phyloP scores from a whole-genome alignment of 2,113 vertebrate species.

The Sorex fumeus region DNA sequence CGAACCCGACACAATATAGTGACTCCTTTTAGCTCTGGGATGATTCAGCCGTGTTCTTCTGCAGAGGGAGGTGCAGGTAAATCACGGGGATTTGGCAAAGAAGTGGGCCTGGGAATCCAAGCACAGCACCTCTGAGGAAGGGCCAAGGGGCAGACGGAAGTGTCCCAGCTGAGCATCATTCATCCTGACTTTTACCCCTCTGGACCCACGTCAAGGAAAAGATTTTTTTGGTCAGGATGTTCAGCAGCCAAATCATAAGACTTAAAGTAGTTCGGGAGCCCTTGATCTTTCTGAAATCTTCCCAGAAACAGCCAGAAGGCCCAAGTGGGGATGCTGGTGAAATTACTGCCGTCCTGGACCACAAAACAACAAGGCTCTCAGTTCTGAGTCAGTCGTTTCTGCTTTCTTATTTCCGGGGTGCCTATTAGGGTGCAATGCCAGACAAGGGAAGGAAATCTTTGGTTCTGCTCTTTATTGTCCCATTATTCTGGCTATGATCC shows the following conservation, averaged over 20 bases:
- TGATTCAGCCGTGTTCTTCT: background rate
- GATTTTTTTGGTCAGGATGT: constrained; percentile 38
- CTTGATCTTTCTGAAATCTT: background rate
- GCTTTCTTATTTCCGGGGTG: background rate
- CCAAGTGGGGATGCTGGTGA: background rate
- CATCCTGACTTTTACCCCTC: background rate
- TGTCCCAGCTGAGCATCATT: background rate
- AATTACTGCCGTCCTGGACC: background rate
- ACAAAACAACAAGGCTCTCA: background rate
- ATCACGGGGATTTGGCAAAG: background rate
- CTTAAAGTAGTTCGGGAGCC: background rate
- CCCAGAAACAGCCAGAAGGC: constrained; percentile 57
- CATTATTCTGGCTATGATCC: background rate
- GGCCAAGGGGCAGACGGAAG: background rate
- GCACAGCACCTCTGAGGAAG: background rate
- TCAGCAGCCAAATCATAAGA: constrained; percentile 21
- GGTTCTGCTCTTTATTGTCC: constrained; percentile 35
- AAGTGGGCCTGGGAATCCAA: background rate
- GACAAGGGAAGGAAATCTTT: constrained; percentile 16
- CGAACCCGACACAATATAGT: background rate
- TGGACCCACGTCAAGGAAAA: constrained; percentile 15
- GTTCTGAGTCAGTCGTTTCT: background rate
- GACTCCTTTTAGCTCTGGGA: background rate
- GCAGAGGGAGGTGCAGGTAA: background rate
- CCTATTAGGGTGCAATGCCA: background rate